These are phyloP conservation scores for Bradysia coprophila DNA, from an alignment of 1,140 invertebrate genomes.

Conservation along the genomic window DNA sequence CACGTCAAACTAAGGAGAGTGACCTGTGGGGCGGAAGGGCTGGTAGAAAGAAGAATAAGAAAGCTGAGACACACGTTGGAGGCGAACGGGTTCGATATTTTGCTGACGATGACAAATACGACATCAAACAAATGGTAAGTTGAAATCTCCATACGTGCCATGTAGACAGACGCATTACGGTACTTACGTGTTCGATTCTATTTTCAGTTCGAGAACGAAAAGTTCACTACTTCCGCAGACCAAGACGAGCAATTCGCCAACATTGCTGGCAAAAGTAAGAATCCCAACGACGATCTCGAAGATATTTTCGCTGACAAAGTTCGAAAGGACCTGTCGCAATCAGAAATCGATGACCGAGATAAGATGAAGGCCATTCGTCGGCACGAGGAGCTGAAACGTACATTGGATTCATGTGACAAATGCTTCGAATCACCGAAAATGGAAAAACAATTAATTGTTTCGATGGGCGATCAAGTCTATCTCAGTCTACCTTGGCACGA, in stretches of 20 bases:
- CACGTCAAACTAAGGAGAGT: conserved; percentile 9
- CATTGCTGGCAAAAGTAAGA: conserved; percentile 44
- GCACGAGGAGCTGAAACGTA: conserved; percentile 43
- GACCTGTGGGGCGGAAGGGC: conserved; percentile 19
- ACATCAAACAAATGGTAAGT: conserved; percentile 66
- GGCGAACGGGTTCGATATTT: conserved; percentile 68
- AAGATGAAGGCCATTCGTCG: conserved; percentile 54
- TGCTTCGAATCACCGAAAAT: conserved; percentile 68
- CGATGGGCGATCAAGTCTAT: conserved; percentile 64
- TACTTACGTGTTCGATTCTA: too few relatives aligned
- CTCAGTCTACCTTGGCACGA: conserved; percentile 56
- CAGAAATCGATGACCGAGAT: conserved; percentile 37
- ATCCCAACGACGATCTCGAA: conserved; percentile 61
- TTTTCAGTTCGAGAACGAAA: conserved; percentile 74
- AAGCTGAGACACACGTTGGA: conserved; percentile 51
- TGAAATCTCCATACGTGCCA: too few relatives aligned
- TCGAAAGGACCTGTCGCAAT: conserved; percentile 38
- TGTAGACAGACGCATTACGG: too few relatives aligned
- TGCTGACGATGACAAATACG: conserved; percentile 77
- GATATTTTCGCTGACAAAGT: conserved; percentile 55
- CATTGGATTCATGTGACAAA: conserved; percentile 58
- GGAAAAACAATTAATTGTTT: conserved; percentile 74
- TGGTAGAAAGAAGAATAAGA: conserved; percentile 26
- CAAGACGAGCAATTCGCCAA: conserved; percentile 64
- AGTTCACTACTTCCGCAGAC: conserved; percentile 60